These are phyloP conservation scores for Pampus argenteus DNA, from an alignment of 2,797 vertebrate genomes.

Conservation along the genomic window DNA sequence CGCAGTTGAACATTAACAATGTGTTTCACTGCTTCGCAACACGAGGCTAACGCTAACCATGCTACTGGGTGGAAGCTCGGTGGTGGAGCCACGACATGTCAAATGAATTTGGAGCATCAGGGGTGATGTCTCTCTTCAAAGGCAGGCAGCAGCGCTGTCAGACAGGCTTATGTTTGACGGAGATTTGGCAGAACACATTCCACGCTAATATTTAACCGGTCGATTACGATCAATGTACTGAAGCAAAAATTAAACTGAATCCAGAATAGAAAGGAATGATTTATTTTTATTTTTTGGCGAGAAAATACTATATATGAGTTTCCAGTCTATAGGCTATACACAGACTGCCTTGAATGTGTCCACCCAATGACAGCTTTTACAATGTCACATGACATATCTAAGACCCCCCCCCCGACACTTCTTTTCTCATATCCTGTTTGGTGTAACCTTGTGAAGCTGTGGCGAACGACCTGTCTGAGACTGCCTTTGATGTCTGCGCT, in stretches of 20 bases:
- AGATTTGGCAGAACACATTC: slow-evolving; percentile 43
- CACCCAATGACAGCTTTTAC: slow-evolving; percentile 41
- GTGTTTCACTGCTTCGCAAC: slow-evolving; percentile 11
- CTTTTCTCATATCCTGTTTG: slow-evolving; percentile 59
- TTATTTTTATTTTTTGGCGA: no score
- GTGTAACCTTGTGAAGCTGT: slow-evolving; percentile 66
- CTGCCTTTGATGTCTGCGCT: slow-evolving; percentile 54
- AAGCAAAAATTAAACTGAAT: slow-evolving; percentile 19
- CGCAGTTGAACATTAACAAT: slow-evolving; percentile 26
- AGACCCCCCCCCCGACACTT: slow-evolving; percentile 60
- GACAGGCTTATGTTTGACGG: slow-evolving; percentile 46
- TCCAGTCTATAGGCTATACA: slow-evolving; percentile 24
- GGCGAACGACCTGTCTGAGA: slow-evolving; percentile 62
- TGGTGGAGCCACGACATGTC: slow-evolving; percentile 58
- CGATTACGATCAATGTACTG: slow-evolving; percentile 13
- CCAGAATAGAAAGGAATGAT: not conserved
- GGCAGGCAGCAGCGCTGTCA: slow-evolving; percentile 45
- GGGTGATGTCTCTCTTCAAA: slow-evolving; percentile 65
- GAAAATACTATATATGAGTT: not conserved
- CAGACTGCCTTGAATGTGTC: slow-evolving; percentile 23
- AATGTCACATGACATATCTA: slow-evolving; percentile 51
- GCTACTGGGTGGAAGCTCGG: slow-evolving; percentile 19
- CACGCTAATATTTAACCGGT: slow-evolving; percentile 12
- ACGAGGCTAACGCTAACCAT: slow-evolving; percentile 26
- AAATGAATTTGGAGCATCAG: slow-evolving; percentile 60